Evolutionary conservation across 2,888 invertebrate species (phyloP), one percentile per base, ranked within the genome.

Genomic region (Anticlea derivata): DNA sequence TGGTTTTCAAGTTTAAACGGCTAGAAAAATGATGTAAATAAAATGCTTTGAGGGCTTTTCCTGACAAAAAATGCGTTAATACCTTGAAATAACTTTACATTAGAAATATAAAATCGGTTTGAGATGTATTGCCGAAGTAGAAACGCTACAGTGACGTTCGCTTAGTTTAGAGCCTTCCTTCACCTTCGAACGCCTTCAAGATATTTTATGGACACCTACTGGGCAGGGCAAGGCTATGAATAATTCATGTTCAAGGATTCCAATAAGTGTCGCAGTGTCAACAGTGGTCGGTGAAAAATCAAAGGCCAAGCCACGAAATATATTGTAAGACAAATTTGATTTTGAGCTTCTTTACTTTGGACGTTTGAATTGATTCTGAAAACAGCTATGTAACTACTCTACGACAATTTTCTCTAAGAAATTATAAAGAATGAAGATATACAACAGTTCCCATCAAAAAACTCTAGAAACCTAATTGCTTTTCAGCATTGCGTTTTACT

Each of bases 191-290:
- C 13, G n/a, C 8, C 31, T 13, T 12, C 41, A 24, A 41, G 31
- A 35, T 26, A 59, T 44, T 59, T 60, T 59, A 54, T 60, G 58
- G 55, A 53, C 45, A 40, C 54, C 35, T 50, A 47, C 63, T 60
- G 65, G 58, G 63, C 45, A 60, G 65, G 58, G 63, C 45, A 37
- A 48, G 41, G 48, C 38, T 50, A 70, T 83, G 69, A 70, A 82
- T 82, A 70, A 81, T 82, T 83, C 79, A 82, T 75, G 66, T 50
- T 53, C 47, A 58, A 63, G 71, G 70, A 66, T 67, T 68, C 68
- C 73, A 82, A 80, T 82, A 81, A 78, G 70, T 77, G 80, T 74
- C 78, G 70, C 69, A 52, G 65, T 71, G 75, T 78, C 74, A 72
- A 78, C 78, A 75, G 63, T 61, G 60, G 60, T 66, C 66, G 65